These are phyloP conservation scores for Mastigias papua DNA, from an alignment of 30 jellyfish, hydroid and myxozoan genomes.

Conservation along the genomic window DNA sequence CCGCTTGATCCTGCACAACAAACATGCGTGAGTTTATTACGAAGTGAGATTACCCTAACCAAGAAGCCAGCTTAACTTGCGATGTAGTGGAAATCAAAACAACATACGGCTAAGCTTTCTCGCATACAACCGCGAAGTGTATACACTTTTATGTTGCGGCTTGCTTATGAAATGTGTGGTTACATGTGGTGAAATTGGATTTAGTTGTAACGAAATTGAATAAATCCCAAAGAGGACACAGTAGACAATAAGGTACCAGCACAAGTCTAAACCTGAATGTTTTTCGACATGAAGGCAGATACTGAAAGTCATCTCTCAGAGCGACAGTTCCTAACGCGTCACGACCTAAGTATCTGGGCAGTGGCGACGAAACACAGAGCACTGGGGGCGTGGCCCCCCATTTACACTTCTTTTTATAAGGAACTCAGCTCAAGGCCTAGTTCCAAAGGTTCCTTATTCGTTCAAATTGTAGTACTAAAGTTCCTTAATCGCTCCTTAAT, in stretches of 20 bases:
- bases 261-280: background rate
- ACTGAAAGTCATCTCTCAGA: background rate
- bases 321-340: background rate
- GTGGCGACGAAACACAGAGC: no score
- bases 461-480: no score
- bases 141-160: conserved; percentile 25
- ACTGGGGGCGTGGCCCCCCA: no score
- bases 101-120: conserved; percentile 50
- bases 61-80: background rate
- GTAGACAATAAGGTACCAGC: conserved; percentile 42
- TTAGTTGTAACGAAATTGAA: conserved; percentile 8
- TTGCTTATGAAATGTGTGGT: conserved; percentile 20
- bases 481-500: no score
- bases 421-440: no score
- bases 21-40: background rate
- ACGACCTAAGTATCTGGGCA: no score
- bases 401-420: no score
- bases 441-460: no score
- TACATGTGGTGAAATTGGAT: conserved; percentile 28
- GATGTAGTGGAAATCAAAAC: conserved; percentile 44
- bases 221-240: conserved; percentile 3
- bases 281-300: background rate
- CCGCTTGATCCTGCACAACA: background rate
- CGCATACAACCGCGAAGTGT: conserved; percentile 56
- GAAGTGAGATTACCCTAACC: background rate